Percentiles rank a stretch among this genome's conserved stretches.
Evolutionary conservation across 1,140 invertebrate genomes (phyloP).

Genomic region (Magallana ariakensis): DNA sequence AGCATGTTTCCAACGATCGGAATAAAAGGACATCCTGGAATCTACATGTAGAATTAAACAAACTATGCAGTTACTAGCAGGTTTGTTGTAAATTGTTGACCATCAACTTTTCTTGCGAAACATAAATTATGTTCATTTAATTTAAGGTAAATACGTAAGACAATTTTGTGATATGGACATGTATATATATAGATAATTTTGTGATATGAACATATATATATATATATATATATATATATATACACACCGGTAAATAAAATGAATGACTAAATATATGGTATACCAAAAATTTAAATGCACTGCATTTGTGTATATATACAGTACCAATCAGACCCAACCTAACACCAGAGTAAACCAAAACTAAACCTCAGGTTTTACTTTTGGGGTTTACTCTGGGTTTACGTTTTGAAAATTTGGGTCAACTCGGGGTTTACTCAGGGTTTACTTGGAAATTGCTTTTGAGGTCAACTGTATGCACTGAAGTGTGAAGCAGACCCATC

Average conservation of each 20-base stretch:
- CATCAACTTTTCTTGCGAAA: background rate
- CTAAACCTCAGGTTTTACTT: too few relatives aligned
- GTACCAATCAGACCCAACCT: too few relatives aligned
- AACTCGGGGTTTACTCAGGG: too few relatives aligned
- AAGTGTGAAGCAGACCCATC: too few relatives aligned
- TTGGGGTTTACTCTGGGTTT: too few relatives aligned
- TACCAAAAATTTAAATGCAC: background rate
- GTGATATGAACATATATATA: background rate
- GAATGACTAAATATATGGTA: background rate
- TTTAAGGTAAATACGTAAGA: background rate
- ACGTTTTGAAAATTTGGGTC: too few relatives aligned
- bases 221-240: too few relatives aligned
- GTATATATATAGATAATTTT: background rate
- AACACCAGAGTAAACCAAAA: too few relatives aligned
- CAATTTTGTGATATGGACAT: background rate
- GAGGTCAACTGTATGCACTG: too few relatives aligned
- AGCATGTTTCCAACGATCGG: constrained; percentile 66
- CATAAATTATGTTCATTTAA: background rate
- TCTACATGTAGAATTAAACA: constrained; percentile 43
- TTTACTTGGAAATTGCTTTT: too few relatives aligned
- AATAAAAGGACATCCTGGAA: constrained; percentile 59
- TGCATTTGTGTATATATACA: background rate
- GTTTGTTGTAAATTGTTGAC: background rate
- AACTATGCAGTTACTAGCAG: background rate
- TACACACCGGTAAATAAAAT: background rate